Evolutionary conservation across 2,113 vertebrate genomes (phyloP).

Genomic region (Madoqua kirkii): DNA sequence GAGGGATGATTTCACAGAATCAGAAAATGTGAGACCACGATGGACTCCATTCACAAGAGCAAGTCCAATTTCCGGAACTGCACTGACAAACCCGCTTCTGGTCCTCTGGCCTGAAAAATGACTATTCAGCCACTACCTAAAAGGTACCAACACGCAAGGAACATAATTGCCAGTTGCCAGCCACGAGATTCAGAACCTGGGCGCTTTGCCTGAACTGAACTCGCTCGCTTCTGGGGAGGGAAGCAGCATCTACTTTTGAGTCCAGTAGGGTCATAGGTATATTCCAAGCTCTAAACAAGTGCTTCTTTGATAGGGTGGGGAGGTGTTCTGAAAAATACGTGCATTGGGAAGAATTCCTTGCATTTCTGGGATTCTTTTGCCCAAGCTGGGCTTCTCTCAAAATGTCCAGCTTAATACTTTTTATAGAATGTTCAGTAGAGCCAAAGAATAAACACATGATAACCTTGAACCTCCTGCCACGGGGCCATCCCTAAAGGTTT

Average conservation of each 20-base stretch:
- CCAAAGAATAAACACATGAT: not conserved
- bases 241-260: not conserved
- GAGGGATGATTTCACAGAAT: not conserved
- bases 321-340: not conserved
- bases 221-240: not conserved
- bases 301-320: not conserved
- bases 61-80: not conserved
- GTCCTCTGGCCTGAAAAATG: slow-evolving; percentile 28
- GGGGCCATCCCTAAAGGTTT: not conserved
- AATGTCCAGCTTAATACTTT: not conserved
- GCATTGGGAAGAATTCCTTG: not conserved
- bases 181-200: not conserved
- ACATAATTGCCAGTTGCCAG: not conserved
- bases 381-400: not conserved
- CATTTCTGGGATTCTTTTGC: not conserved
- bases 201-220: not conserved
- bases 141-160: not conserved
- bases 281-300: not conserved
- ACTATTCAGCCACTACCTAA: not conserved
- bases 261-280: not conserved
- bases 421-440: not conserved
- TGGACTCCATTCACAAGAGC: slow-evolving; percentile 10
- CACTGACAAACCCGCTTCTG: not conserved
- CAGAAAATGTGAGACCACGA: not conserved
- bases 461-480: not conserved